phyloP scores from a whole-genome alignment of 2,797 vertebrate genomes.

The Crocidura indochinensis region DNA sequence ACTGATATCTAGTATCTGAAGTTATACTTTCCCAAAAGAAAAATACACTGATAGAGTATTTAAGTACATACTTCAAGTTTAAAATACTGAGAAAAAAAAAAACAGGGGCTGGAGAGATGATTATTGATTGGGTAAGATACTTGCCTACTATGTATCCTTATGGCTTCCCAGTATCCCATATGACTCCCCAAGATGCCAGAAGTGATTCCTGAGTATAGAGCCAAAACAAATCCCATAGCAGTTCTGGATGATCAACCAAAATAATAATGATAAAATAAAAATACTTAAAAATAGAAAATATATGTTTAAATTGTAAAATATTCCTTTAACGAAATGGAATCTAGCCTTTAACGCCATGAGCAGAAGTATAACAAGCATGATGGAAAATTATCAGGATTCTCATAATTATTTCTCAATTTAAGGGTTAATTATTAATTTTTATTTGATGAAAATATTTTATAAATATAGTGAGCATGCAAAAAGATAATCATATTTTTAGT shows the following conservation, averaged over 20 bases:
- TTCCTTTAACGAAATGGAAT: constrained; percentile 18
- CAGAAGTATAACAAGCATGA: constrained; percentile 9
- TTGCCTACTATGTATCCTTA: no score
- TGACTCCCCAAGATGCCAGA: no score
- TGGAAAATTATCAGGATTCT: neutral
- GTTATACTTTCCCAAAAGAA: neutral
- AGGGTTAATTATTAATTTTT: neutral
- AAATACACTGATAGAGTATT: neutral
- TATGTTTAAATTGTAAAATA: constrained; percentile 12
- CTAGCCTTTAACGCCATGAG: neutral
- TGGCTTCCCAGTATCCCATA: no score
- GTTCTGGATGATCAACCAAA: no score
- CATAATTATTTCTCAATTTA: neutral
- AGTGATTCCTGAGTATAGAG: no score
- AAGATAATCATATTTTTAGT: neutral
- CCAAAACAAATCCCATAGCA: no score
- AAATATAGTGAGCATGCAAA: constrained; percentile 33
- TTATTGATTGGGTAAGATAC: no score
- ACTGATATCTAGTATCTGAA: neutral
- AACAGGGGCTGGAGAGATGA: no score
- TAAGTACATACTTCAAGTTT: neutral
- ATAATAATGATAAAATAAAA: no score
- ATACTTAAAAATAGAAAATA: neutral
- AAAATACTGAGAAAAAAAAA: constrained; percentile 59
- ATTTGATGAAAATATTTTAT: neutral